Percentiles rank a stretch among this genome's conserved stretches.
Conservation (phyloP, 2,797 vertebrate species). For the Triplophysa yarkandensis region DNA sequence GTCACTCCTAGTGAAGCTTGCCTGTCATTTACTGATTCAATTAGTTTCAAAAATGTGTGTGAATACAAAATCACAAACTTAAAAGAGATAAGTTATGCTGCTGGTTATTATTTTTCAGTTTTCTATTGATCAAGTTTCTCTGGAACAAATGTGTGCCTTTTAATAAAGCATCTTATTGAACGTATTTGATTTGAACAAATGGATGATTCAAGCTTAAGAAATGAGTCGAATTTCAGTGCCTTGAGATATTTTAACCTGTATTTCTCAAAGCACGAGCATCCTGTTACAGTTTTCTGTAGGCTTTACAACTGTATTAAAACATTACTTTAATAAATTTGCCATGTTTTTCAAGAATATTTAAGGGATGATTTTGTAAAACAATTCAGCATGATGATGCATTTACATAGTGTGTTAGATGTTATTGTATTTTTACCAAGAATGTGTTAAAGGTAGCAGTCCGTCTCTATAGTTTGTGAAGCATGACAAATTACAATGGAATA, state of each 20-base stretch:
- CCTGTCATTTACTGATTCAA: conserved; percentile 14
- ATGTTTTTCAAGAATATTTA: conserved; percentile 33
- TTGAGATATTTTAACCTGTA: conserved; percentile 68
- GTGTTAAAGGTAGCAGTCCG: conserved; percentile 10
- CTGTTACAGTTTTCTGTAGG: conserved; percentile 21
- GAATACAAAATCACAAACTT: conserved; percentile 14
- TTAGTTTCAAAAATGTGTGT: conserved; percentile 12
- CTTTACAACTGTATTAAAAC: conserved; percentile 28
- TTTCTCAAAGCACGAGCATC: conserved; percentile 36
- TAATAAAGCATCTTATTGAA: conserved; percentile 52
- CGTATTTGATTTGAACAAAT: conserved; percentile 48
- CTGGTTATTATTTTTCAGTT: conserved; percentile 45
- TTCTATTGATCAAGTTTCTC: conserved; percentile 62
- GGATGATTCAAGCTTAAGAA: conserved; percentile 30
- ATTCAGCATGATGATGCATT: conserved; percentile 13
- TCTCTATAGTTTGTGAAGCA: conserved; percentile 15
- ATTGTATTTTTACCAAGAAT: conserved; percentile 11
- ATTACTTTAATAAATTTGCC: conserved; percentile 8
- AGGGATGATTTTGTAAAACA: conserved; percentile 25
- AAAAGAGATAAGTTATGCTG: conserved; percentile 26
- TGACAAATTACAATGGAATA: background rate
- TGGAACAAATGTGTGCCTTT: conserved; percentile 74
- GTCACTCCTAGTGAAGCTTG: conserved; percentile 27
- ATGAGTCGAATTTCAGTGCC: conserved; percentile 74
- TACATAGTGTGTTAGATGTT: conserved; percentile 3